These are phyloP conservation scores for Taenaris catops DNA, from an alignment of 2,888 invertebrate species.

Conservation along the genomic window DNA sequence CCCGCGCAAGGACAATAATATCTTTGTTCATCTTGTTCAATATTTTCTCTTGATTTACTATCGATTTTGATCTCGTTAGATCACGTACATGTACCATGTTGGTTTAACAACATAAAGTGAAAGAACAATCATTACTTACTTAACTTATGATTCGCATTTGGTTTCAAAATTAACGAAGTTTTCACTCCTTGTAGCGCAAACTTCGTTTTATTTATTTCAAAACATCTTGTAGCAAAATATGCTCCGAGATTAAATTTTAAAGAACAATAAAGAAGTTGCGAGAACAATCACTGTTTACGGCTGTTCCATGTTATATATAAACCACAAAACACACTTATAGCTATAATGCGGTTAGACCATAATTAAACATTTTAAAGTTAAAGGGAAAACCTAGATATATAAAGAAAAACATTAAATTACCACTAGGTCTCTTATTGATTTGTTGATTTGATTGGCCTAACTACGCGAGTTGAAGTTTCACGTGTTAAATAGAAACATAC, in stretches of 20 bases:
- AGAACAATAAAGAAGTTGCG: constrained; percentile 13
- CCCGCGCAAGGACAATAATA: constrained; percentile 36
- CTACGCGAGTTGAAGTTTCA: too few species aligned
- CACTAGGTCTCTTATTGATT: too few species aligned
- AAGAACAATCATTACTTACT: constrained; percentile 9
- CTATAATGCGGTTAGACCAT: too few species aligned
- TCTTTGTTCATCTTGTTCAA: constrained; percentile 54
- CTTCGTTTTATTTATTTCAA: constrained; percentile 11
- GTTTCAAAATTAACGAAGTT: constrained; percentile 19
- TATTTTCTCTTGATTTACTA: constrained; percentile 56
- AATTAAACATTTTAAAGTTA: too few species aligned
- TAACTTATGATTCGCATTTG: constrained; percentile 8
- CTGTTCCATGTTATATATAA: constrained; percentile 3
- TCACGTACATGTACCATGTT: neutral
- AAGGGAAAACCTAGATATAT: too few species aligned
- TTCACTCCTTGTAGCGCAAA: constrained; percentile 7
- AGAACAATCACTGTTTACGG: constrained; percentile 8
- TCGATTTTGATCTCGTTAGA: too few species aligned
- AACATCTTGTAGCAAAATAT: constrained; percentile 7
- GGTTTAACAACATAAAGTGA: constrained; percentile 3
- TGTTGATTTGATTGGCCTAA: too few species aligned
- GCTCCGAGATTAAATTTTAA: constrained; percentile 13
- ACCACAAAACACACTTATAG: constrained; percentile 1
- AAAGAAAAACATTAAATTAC: too few species aligned
- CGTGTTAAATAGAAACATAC: too few species aligned